Evolutionary conservation across 2,888 invertebrate species (phyloP).

Genomic region (Dasypolia templi): DNA sequence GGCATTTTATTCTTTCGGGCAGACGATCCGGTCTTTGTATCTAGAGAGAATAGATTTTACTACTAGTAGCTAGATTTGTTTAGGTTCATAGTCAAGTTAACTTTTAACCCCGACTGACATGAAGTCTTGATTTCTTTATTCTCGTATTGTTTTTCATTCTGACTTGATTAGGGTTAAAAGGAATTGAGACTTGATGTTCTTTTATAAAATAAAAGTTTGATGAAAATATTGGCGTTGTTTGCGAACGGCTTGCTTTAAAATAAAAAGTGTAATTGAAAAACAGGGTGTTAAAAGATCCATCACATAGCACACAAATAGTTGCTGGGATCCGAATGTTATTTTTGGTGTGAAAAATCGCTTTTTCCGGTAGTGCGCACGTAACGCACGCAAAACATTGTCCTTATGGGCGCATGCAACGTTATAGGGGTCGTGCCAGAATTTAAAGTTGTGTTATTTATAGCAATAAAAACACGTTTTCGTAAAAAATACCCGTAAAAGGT

Average conservation of each 20-base stretch:
- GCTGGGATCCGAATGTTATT: too few relatives aligned
- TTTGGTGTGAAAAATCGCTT: too few relatives aligned
- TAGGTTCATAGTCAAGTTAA: slow-evolving; percentile 61
- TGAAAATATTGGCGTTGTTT: not conserved
- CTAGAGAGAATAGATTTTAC: slow-evolving; percentile 66
- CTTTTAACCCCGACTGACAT: slow-evolving; percentile 50
- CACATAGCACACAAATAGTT: too few relatives aligned
- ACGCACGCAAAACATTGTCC: too few relatives aligned
- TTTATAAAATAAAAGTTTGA: not conserved
- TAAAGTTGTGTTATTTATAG: too few relatives aligned
- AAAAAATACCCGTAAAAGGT: too few relatives aligned
- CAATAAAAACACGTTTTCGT: too few relatives aligned
- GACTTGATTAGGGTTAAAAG: slow-evolving; percentile 14
- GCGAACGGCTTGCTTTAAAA: not conserved
- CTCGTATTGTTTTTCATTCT: slow-evolving; percentile 20
- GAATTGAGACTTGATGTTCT: not conserved
- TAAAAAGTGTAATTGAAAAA: not conserved
- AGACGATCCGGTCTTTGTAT: slow-evolving; percentile 66
- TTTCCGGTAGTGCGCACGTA: too few relatives aligned
- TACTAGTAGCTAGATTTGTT: slow-evolving; percentile 46
- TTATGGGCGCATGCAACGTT: too few relatives aligned
- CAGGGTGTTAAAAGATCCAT: too few relatives aligned
- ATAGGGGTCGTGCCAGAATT: too few relatives aligned
- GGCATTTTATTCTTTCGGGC: slow-evolving; percentile 67
- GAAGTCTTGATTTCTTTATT: slow-evolving; percentile 51